These are phyloP conservation scores for Eumeta japonica DNA, from an alignment of 1,140 invertebrate genomes.

Conservation along the genomic window DNA sequence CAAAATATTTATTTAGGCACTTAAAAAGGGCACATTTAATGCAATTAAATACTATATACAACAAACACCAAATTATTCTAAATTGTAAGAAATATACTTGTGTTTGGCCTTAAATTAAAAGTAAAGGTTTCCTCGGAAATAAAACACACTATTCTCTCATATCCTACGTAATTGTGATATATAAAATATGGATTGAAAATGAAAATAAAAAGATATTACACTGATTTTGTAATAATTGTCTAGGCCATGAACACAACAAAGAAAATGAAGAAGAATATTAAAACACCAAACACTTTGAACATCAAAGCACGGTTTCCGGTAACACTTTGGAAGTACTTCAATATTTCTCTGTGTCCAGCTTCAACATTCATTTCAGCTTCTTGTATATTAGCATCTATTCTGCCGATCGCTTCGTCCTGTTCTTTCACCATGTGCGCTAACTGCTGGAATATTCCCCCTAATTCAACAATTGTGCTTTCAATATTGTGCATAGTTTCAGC, in stretches of 20 bases:
- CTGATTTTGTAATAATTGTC: conserved; percentile 8
- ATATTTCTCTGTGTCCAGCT: conserved; percentile 93
- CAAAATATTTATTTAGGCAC: no score
- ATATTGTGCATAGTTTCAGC: conserved; percentile 99
- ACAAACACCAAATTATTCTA: neutral
- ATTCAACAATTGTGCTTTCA: conserved; percentile 97
- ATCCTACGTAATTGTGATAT: neutral
- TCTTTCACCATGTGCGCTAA: conserved; percentile 98
- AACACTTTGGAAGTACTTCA: conserved; percentile 97
- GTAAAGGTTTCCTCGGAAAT: no score
- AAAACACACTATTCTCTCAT: neutral
- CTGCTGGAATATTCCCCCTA: conserved; percentile 98
- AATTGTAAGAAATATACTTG: neutral
- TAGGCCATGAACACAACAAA: conserved; percentile 94
- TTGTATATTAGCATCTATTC: conserved; percentile 96
- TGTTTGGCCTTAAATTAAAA: neutral
- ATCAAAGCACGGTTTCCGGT: conserved; percentile 98
- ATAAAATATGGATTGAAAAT: neutral
- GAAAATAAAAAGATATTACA: neutral
- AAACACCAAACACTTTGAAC: conserved; percentile 98
- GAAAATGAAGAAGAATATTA: conserved; percentile 99
- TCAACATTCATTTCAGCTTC: conserved; percentile 96
- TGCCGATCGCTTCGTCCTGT: conserved; percentile 97
- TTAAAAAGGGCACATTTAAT: no score
- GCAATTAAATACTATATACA: neutral